phyloP scores from a whole-genome alignment of 35 echinoderm and acorn worm species.

The Antedon bifida region DNA sequence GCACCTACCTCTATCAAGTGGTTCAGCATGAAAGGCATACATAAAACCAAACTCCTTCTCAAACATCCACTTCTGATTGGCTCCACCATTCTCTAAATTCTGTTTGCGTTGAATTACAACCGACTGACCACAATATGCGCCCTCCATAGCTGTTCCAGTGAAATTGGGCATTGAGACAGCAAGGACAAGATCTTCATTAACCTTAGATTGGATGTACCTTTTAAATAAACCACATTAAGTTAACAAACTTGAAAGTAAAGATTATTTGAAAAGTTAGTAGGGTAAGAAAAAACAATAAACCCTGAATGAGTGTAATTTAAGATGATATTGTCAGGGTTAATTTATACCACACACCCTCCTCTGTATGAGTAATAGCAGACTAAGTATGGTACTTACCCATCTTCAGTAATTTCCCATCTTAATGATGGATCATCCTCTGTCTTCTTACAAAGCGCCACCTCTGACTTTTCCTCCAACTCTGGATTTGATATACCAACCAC shows the following conservation, averaged over 20 bases:
- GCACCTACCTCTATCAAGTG: slow-evolving; percentile 37
- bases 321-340: too few species aligned
- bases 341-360: too few species aligned
- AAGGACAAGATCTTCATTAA: slow-evolving; percentile 55
- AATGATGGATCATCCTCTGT: slow-evolving; percentile 39
- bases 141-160: slow-evolving; percentile 17
- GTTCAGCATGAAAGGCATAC: slow-evolving; percentile 65
- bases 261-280: too few species aligned
- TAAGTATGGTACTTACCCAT: slow-evolving; percentile 61
- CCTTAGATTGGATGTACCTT: slow-evolving; percentile 70
- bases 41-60: slow-evolving; percentile 84
- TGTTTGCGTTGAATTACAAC: slow-evolving; percentile 38
- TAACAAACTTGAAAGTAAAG: neutral
- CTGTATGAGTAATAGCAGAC: too few species aligned
- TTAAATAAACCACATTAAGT: neutral
- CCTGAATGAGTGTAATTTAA: too few species aligned
- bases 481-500: slow-evolving; percentile 53
- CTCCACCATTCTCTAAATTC: slow-evolving; percentile 45
- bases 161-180: slow-evolving; percentile 47
- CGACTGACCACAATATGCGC: slow-evolving; percentile 33
- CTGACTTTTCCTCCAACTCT: slow-evolving; percentile 25
- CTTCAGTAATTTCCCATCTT: slow-evolving; percentile 45
- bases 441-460: slow-evolving; percentile 65
- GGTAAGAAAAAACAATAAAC: too few species aligned
- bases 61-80: slow-evolving; percentile 88